phyloP scores from a whole-genome alignment of 2,888 invertebrate genomes.

The Eurytoma adleriae region DNA sequence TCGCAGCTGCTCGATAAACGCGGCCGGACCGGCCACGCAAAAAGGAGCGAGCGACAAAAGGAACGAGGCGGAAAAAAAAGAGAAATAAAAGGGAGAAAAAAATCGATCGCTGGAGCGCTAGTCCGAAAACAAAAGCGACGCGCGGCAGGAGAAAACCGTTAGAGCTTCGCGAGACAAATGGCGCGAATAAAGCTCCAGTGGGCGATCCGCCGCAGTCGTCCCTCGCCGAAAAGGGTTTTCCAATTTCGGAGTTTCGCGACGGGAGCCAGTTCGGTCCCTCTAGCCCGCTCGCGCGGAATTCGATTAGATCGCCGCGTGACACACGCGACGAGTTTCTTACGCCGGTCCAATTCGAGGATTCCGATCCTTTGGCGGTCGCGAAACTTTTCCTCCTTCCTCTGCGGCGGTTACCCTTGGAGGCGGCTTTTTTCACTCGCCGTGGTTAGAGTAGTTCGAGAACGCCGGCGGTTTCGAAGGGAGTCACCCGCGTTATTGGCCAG shows the following conservation, averaged over 20 bases:
- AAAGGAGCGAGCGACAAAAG: slow-evolving; percentile 3
- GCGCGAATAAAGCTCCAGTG: slow-evolving; percentile 41
- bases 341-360: slow-evolving; percentile 66
- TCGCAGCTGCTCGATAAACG: slow-evolving; percentile 45
- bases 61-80: neutral
- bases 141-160: slow-evolving; percentile 18
- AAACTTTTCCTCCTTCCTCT: slow-evolving; percentile 32
- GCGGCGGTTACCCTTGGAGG: neutral
- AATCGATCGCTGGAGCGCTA: neutral
- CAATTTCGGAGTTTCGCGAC: slow-evolving; percentile 32
- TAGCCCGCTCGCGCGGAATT: slow-evolving; percentile 63
- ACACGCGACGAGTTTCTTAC: slow-evolving; percentile 65
- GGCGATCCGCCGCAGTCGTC: neutral
- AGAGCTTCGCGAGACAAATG: slow-evolving; percentile 48
- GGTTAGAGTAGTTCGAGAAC: neutral
- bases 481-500: neutral
- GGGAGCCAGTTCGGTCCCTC: neutral
- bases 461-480: neutral
- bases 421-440: neutral
- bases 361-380: slow-evolving; percentile 49
- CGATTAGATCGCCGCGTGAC: slow-evolving; percentile 64
- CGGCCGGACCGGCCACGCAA: slow-evolving; percentile 5
- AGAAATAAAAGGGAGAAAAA: neutral
- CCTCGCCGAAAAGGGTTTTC: slow-evolving; percentile 31
- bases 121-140: slow-evolving; percentile 23